phyloP scores from a whole-genome alignment of 2,888 invertebrate genomes.

The Dryocosmus kuriphilus region DNA sequence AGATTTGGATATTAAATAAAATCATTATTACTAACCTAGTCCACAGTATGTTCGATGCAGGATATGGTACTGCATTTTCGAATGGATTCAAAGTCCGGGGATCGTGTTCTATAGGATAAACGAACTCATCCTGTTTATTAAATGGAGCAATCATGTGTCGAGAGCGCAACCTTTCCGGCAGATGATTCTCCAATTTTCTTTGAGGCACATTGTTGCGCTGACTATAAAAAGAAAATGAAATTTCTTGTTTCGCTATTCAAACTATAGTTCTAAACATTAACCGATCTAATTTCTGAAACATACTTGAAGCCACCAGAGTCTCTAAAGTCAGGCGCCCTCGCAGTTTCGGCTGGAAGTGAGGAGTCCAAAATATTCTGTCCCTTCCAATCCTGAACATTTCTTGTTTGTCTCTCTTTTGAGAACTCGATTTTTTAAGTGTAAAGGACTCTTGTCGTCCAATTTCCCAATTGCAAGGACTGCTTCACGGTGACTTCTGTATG shows the following conservation, averaged over 20 bases:
- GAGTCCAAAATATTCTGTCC: neutral
- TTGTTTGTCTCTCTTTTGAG: neutral
- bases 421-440: slow-evolving; percentile 20
- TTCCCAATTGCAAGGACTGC: slow-evolving; percentile 16
- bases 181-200: neutral
- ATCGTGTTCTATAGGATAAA: slow-evolving; percentile 62
- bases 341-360: neutral
- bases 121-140: slow-evolving; percentile 54
- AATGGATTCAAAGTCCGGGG: slow-evolving; percentile 62
- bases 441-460: slow-evolving; percentile 3
- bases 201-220: neutral
- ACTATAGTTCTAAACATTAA: neutral
- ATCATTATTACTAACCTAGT: slow-evolving; percentile 62
- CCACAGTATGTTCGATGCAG: slow-evolving; percentile 68
- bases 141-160: neutral
- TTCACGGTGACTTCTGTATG: slow-evolving; percentile 26
- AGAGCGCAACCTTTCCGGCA: slow-evolving; percentile 6
- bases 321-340: slow-evolving; percentile 7
- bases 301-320: neutral
- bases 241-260: neutral
- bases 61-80: slow-evolving; percentile 59
- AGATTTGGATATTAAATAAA: slow-evolving; percentile 12
- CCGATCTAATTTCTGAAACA: neutral
- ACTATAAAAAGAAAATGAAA: neutral
- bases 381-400: neutral